Evolutionary conservation across 2,888 invertebrate genomes (phyloP).

Genomic region (Adelphocoris suturalis): DNA sequence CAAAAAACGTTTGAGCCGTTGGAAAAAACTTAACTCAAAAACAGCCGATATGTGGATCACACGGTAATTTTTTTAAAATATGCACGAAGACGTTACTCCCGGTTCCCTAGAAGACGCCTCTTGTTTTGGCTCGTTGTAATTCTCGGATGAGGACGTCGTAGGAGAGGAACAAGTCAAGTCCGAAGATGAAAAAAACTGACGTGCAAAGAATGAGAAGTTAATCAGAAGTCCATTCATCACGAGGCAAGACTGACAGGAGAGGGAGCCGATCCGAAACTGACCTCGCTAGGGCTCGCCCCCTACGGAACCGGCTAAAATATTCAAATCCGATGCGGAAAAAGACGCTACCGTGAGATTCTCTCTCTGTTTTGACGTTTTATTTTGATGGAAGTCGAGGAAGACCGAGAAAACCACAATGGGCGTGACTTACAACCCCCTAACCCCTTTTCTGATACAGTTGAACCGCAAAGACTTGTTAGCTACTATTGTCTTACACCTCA

Average conservation of each 20-base stretch:
- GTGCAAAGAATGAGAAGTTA: conserved; percentile 2
- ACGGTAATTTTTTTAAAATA: background rate
- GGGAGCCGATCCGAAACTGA: too few relatives aligned
- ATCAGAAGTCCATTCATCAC: conserved; percentile 36
- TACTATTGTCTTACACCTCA: too few relatives aligned
- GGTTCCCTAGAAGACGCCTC: background rate
- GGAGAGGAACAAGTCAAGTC: background rate
- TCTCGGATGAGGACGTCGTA: background rate
- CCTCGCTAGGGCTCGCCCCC: too few relatives aligned
- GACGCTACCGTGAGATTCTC: conserved; percentile 55
- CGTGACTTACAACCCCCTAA: too few relatives aligned
- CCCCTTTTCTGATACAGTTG: too few relatives aligned
- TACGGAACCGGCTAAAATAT: conserved; percentile 14
- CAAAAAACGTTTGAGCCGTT: too few relatives aligned
- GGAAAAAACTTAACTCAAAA: too few relatives aligned
- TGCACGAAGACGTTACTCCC: conserved; percentile 15
- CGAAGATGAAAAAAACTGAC: background rate
- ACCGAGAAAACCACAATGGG: too few relatives aligned
- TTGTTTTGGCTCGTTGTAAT: conserved; percentile 12
- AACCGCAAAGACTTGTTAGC: too few relatives aligned
- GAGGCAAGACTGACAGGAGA: background rate
- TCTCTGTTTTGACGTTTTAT: conserved; percentile 51
- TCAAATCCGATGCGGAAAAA: conserved; percentile 38
- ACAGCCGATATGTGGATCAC: too few relatives aligned
- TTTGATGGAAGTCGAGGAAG: background rate